Evolutionary conservation across 2,797 vertebrate genomes (phyloP).

Genomic region (Chrysocyon brachyurus): DNA sequence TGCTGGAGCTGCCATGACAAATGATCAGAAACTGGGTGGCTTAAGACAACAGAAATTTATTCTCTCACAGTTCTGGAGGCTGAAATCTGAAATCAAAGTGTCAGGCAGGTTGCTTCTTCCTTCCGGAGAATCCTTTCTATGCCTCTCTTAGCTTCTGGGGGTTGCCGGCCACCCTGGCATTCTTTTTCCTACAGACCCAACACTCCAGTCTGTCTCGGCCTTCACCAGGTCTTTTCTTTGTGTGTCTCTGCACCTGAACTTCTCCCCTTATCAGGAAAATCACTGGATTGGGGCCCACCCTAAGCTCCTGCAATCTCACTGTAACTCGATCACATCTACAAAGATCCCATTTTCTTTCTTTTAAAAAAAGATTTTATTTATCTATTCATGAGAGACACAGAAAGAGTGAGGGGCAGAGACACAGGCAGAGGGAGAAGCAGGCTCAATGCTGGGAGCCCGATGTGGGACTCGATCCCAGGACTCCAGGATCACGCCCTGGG

Average conservation of each 20-base stretch:
- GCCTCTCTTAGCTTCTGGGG: background rate
- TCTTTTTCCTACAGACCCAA: background rate
- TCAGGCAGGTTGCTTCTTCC: background rate
- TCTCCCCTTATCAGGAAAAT: background rate
- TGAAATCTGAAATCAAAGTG: background rate
- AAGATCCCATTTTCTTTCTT: background rate
- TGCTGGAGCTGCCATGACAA: background rate
- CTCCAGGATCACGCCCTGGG: too few species aligned
- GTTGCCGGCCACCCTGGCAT: background rate
- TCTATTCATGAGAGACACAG: too few species aligned
- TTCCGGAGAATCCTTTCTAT: too few species aligned
- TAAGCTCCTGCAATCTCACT: background rate
- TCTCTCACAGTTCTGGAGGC: background rate
- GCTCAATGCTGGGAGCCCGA: too few species aligned
- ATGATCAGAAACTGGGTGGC: too few species aligned
- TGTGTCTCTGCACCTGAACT: background rate
- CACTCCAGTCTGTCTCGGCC: background rate
- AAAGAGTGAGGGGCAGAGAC: too few species aligned
- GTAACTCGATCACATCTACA: background rate
- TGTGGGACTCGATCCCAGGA: too few species aligned
- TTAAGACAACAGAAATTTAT: background rate
- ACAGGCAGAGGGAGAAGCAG: too few species aligned
- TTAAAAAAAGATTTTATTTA: too few species aligned
- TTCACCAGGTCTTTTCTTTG: background rate
- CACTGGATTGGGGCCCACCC: background rate